These are phyloP conservation scores for Drusus annulatus DNA, from an alignment of 1,140 invertebrate genomes.

Conservation along the genomic window DNA sequence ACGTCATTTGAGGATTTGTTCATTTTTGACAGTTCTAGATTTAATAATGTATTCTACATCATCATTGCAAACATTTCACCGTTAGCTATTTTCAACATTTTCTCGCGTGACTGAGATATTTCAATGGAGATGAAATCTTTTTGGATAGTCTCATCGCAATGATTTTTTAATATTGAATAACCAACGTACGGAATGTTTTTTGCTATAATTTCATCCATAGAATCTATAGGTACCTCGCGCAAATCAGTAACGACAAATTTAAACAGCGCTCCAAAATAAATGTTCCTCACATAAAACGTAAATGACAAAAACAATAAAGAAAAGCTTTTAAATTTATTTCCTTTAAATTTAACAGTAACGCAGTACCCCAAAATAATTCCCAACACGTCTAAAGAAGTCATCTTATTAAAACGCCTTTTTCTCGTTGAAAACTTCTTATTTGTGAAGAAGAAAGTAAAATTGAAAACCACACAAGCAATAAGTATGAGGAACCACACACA, in stretches of 20 bases:
- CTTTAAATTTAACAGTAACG: background rate
- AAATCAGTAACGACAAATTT: background rate
- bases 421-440: too few relatives aligned
- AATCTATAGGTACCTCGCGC: background rate
- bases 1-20: constrained; percentile 15
- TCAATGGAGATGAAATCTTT: background rate
- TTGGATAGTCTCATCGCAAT: background rate
- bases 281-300: constrained; percentile 3
- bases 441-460: too few relatives aligned
- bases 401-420: background rate
- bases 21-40: background rate
- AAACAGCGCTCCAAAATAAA: constrained; percentile 15
- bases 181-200: background rate
- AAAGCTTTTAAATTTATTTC: background rate
- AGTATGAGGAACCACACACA: background rate
- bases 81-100: background rate
- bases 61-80: constrained; percentile 13
- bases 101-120: background rate
- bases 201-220: background rate
- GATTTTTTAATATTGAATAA: background rate
- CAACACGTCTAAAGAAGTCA: background rate
- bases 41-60: background rate
- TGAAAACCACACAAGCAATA: too few relatives aligned
- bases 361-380: background rate
- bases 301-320: background rate